These are phyloP conservation scores for Setipinna tenuifilis DNA, from an alignment of 2,797 vertebrate genomes.

Conservation along the genomic window DNA sequence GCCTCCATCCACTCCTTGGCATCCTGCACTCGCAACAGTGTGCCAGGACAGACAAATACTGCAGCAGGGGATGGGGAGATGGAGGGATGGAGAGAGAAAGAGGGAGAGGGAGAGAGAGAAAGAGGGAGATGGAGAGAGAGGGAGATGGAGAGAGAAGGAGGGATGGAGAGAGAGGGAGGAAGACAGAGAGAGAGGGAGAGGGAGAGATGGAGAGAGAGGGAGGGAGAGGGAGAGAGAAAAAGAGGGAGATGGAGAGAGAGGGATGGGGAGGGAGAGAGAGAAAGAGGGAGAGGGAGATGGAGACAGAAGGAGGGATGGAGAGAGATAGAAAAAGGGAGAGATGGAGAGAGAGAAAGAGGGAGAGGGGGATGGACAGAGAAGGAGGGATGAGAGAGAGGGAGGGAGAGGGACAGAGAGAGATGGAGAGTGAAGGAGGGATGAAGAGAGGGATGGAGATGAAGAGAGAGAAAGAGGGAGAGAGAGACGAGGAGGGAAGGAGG, in stretches of 20 bases:
- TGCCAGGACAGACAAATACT: slow-evolving; percentile 95
- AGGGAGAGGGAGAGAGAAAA: background rate
- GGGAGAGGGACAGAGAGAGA: background rate
- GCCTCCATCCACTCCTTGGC: slow-evolving; percentile 87
- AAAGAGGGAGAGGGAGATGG: slow-evolving; percentile 46
- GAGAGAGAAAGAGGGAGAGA: slow-evolving; percentile 37
- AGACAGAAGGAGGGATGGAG: slow-evolving; percentile 40
- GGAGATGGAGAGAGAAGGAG: background rate
- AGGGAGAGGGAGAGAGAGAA: slow-evolving; percentile 25
- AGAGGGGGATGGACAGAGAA: background rate
- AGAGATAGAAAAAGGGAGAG: slow-evolving; percentile 40
- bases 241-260: background rate
- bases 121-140: slow-evolving; percentile 38
- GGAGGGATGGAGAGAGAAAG: slow-evolving; percentile 42
- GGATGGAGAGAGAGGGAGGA: background rate
- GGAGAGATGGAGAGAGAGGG: background rate
- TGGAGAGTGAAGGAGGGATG: slow-evolving; percentile 43
- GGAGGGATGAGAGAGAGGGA: background rate
- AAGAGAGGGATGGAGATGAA: slow-evolving; percentile 37
- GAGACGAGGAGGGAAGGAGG: slow-evolving; percentile 6
- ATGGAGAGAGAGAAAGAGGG: background rate
- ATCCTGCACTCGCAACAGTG: slow-evolving; percentile 84
- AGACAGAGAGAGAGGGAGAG: background rate
- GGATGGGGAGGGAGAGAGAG: slow-evolving; percentile 39
- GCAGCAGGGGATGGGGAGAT: slow-evolving; percentile 55